These are phyloP conservation scores for Plectrocnemia conspersa DNA, from an alignment of 1,140 invertebrate species.

Conservation along the genomic window DNA sequence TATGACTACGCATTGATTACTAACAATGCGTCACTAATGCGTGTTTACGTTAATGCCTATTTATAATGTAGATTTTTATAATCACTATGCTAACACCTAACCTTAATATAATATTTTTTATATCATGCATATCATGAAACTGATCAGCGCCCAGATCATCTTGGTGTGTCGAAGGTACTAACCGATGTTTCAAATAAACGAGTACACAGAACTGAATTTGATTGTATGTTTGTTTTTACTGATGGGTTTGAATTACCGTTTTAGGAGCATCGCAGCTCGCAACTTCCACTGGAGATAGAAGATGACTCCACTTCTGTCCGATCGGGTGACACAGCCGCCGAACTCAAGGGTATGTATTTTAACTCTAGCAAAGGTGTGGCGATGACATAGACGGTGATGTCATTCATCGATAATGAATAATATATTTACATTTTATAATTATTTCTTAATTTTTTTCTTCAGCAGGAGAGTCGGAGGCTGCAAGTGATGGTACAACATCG, in stretches of 20 bases:
- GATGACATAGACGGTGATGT: too few relatives aligned
- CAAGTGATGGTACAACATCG: slow-evolving; percentile 19
- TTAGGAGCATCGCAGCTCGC: slow-evolving; percentile 80
- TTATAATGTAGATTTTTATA: too few relatives aligned
- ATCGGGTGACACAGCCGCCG: slow-evolving; percentile 71
- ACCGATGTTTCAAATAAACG: neutral
- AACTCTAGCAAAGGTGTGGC: neutral
- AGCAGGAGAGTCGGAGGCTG: slow-evolving; percentile 25
- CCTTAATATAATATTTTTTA: slow-evolving; percentile 12
- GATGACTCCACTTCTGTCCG: slow-evolving; percentile 79
- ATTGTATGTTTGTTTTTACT: neutral
- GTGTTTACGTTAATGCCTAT: too few relatives aligned
- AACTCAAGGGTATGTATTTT: slow-evolving; percentile 58
- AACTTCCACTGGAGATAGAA: slow-evolving; percentile 82
- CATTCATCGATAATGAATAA: too few relatives aligned
- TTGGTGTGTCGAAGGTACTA: slow-evolving; percentile 45
- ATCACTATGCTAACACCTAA: too few relatives aligned
- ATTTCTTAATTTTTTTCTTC: neutral
- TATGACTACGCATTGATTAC: too few relatives aligned
- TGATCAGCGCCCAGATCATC: slow-evolving; percentile 48
- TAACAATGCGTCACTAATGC: too few relatives aligned
- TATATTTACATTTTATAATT: neutral
- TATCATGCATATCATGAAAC: slow-evolving; percentile 36
- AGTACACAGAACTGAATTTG: neutral
- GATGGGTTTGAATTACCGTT: neutral